Conservation (phyloP, 1,140 invertebrate species). For the Papilio dardanus region DNA sequence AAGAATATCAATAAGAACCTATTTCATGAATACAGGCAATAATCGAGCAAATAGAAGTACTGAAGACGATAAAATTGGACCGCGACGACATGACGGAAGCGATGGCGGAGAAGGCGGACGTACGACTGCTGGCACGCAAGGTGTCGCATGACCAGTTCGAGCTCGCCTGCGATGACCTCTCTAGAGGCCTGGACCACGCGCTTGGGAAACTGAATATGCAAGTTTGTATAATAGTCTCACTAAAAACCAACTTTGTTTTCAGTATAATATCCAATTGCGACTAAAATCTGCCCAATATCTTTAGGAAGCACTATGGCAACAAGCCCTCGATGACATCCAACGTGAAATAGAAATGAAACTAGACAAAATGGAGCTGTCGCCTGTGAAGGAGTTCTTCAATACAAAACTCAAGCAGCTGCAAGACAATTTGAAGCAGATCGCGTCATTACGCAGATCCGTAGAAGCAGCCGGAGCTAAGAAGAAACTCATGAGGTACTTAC, state of each 20-base stretch:
- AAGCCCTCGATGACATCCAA: constrained; percentile 86
- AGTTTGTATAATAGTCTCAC: constrained; percentile 55
- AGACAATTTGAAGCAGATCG: constrained; percentile 84
- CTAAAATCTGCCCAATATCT: not conserved
- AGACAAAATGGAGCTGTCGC: constrained; percentile 86
- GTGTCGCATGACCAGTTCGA: constrained; percentile 88
- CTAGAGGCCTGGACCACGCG: constrained; percentile 84
- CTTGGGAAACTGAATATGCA: constrained; percentile 85
- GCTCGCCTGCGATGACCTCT: constrained; percentile 85
- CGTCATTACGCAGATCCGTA: constrained; percentile 82
- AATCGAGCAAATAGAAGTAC: constrained; percentile 82
- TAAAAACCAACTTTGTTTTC: too few relatives aligned
- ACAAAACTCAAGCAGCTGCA: constrained; percentile 84
- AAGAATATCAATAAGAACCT: not conserved
- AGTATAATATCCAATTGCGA: too few relatives aligned
- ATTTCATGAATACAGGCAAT: constrained; percentile 62
- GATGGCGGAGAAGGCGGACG: constrained; percentile 88
- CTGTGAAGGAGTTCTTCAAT: constrained; percentile 86
- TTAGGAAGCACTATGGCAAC: constrained; percentile 84
- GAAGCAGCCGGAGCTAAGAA: constrained; percentile 88
- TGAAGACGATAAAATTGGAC: constrained; percentile 85
- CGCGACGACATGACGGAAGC: constrained; percentile 86
- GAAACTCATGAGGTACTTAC: constrained; percentile 82
- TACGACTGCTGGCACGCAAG: constrained; percentile 85
- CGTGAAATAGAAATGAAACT: constrained; percentile 86